phyloP scores from a whole-genome alignment of 2,113 vertebrate species.

The Hydropotes inermis region DNA sequence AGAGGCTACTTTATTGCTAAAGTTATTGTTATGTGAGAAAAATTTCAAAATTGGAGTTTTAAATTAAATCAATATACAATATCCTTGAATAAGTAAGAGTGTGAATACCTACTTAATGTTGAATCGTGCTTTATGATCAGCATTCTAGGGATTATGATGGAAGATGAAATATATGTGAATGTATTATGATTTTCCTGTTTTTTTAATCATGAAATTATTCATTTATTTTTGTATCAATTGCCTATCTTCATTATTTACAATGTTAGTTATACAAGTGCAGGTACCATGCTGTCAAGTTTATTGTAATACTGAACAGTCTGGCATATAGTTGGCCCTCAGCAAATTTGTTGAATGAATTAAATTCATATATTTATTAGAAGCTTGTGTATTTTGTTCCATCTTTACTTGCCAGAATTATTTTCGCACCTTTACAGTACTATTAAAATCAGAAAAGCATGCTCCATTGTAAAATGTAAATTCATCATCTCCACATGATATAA shows the following conservation, averaged over 20 bases:
- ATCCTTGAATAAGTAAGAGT: neutral
- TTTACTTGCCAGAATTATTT: neutral
- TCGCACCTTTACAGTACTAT: neutral
- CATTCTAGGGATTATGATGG: neutral
- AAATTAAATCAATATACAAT: neutral
- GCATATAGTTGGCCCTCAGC: neutral
- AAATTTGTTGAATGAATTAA: neutral
- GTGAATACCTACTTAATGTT: neutral
- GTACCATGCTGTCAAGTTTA: neutral
- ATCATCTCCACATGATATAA: neutral
- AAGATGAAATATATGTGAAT: neutral
- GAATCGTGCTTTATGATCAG: neutral
- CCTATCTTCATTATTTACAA: neutral
- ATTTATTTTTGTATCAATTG: neutral
- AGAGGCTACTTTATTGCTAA: neutral
- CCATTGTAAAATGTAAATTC: neutral
- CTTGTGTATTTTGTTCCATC: neutral
- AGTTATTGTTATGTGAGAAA: neutral
- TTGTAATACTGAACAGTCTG: neutral
- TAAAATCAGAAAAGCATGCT: neutral
- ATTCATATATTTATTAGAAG: neutral
- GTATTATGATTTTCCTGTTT: neutral
- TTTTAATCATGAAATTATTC: neutral
- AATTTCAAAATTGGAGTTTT: neutral
- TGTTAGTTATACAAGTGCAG: neutral